A percentile compares a stretch with the other conserved stretches of the same genome.
Conservation (phyloP, 2,113 vertebrate species). For the Tychaedon coryphoeus region DNA sequence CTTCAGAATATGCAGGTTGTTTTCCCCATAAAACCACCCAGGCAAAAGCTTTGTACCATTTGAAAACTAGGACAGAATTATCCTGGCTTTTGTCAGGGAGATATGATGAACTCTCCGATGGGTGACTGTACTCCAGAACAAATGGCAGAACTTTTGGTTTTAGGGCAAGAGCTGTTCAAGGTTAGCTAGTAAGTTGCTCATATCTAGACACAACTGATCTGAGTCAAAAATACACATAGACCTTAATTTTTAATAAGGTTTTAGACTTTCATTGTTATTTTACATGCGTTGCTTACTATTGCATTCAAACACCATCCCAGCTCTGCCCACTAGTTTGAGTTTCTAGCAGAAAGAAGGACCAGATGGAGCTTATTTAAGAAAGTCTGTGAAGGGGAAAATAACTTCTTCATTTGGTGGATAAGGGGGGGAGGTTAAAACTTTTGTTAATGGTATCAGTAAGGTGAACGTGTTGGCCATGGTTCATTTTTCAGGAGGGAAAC, state of each 20-base stretch:
- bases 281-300: background rate
- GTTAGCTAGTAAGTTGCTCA: background rate
- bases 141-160: background rate
- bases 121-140: background rate
- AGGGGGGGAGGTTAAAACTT: background rate
- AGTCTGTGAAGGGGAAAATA: background rate
- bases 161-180: background rate
- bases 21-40: background rate
- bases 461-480: background rate
- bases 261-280: background rate
- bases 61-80: background rate
- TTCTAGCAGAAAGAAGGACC: background rate
- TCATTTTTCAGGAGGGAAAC: constrained; percentile 19
- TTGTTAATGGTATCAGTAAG: background rate
- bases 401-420: background rate
- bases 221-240: background rate
- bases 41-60: background rate
- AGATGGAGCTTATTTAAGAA: background rate
- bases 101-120: background rate
- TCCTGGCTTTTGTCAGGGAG: background rate
- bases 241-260: background rate
- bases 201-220: background rate
- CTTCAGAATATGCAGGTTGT: background rate
- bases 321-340: background rate
- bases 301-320: background rate